Evolutionary conservation across 2,797 vertebrate species (phyloP).

Genomic region (Loriculus beryllinus): DNA sequence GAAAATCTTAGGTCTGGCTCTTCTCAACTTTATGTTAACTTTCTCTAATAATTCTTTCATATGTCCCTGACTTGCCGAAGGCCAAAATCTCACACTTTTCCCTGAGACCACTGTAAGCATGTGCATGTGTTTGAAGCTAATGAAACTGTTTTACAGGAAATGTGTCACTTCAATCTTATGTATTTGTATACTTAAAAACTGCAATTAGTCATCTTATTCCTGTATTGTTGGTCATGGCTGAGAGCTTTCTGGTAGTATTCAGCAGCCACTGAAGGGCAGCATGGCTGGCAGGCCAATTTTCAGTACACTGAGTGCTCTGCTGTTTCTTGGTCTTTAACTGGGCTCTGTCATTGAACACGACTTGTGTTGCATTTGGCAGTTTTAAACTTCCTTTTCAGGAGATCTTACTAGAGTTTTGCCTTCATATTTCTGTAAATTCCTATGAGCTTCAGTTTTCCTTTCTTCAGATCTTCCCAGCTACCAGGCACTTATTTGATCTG

Average conservation of each 20-base stretch:
- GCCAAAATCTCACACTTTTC: neutral
- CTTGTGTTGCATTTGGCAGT: neutral
- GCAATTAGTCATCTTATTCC: neutral
- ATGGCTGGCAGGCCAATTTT: neutral
- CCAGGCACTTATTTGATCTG: neutral
- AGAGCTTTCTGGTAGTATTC: neutral
- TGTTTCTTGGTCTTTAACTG: neutral
- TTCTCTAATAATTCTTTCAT: neutral
- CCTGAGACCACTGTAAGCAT: neutral
- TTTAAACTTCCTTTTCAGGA: neutral
- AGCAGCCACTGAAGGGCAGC: neutral
- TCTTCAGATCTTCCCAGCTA: neutral
- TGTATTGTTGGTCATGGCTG: neutral
- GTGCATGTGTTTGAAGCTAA: neutral
- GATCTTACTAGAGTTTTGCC: neutral
- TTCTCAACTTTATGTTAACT: neutral
- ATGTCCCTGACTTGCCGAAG: neutral
- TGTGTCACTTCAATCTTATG: accelerated
- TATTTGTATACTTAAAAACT: neutral
- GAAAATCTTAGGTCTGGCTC: neutral
- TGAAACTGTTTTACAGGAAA: neutral
- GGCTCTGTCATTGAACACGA: neutral
- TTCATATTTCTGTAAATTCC: neutral
- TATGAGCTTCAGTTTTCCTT: neutral
- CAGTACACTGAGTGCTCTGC: neutral